Conservation (phyloP, 2,797 vertebrate genomes). For the Balearica regulorum region DNA sequence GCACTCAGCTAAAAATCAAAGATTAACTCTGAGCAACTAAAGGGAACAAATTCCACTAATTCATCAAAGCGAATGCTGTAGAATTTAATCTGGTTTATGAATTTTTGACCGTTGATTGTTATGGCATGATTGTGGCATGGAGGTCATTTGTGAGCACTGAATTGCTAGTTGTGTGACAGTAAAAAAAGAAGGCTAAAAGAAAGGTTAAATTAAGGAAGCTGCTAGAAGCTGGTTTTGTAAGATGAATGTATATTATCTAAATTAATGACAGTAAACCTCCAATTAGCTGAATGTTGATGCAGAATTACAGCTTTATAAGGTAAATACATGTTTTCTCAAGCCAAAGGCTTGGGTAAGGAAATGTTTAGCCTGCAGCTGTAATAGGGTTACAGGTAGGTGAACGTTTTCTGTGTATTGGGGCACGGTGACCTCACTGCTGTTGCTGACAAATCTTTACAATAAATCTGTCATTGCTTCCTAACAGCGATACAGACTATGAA, state of each 20-base stretch:
- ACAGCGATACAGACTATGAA: neutral
- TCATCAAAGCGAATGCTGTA: neutral
- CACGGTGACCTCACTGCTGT: neutral
- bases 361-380: neutral
- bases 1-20: constrained; percentile 7
- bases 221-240: constrained; percentile 2
- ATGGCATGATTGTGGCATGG: neutral
- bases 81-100: constrained; percentile 29
- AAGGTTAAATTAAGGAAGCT: constrained; percentile 61
- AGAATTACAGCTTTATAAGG: constrained; percentile 7
- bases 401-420: neutral
- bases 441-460: neutral
- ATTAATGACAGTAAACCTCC: constrained; percentile 50
- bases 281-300: constrained; percentile 33
- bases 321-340: constrained; percentile 22
- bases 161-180: constrained; percentile 48
- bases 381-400: neutral
- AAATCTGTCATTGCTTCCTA: neutral
- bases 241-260: constrained; percentile 32
- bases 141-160: constrained; percentile 41
- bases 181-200: neutral
- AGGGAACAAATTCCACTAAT: neutral
- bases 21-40: neutral
- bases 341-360: neutral
- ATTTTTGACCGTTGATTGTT: constrained; percentile 5